phyloP scores from a whole-genome alignment of 2,113 vertebrate genomes.

The Gambusia holbrooki region DNA sequence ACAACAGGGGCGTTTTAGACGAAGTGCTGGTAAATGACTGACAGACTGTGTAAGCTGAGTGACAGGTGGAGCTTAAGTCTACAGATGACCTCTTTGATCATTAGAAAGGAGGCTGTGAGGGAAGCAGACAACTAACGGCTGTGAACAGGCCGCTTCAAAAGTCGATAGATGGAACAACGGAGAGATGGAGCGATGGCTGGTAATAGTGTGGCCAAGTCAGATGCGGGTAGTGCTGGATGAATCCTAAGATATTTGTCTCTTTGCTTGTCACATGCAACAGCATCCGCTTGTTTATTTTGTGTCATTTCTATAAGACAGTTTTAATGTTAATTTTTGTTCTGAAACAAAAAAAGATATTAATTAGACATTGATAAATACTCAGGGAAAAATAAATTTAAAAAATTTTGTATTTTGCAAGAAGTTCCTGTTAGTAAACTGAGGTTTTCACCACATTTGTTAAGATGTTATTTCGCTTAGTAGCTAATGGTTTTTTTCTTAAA shows the following conservation, averaged over 20 bases:
- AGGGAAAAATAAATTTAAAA: constrained; percentile 38
- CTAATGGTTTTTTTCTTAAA: constrained; percentile 37
- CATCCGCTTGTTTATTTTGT: constrained; percentile 41
- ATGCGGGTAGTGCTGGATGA: constrained; percentile 14
- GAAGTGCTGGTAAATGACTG: constrained; percentile 56
- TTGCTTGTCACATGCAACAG: constrained; percentile 22
- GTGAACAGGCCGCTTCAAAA: constrained; percentile 36
- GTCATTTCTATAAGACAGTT: background rate
- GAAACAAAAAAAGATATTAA: background rate
- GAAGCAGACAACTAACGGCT: constrained; percentile 57
- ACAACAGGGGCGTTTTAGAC: constrained; percentile 25
- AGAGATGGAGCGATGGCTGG: constrained; percentile 47
- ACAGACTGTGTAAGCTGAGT: constrained; percentile 60
- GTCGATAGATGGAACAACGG: constrained; percentile 33
- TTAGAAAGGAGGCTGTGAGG: constrained; percentile 50
- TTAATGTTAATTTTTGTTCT: constrained; percentile 46
- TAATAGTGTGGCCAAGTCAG: constrained; percentile 32
- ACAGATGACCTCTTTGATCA: constrained; percentile 73
- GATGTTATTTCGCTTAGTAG: constrained; percentile 69
- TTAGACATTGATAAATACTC: constrained; percentile 37
- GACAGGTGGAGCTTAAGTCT: constrained; percentile 68
- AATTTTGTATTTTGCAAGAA: constrained; percentile 60
- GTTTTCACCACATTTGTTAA: constrained; percentile 68
- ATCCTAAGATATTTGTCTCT: constrained; percentile 34
- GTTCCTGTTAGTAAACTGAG: constrained; percentile 61